Evolutionary conservation across 2,888 invertebrate genomes (phyloP), one percentile per base, ranked within the genome.

Genomic region (Pyrrhia umbra): DNA sequence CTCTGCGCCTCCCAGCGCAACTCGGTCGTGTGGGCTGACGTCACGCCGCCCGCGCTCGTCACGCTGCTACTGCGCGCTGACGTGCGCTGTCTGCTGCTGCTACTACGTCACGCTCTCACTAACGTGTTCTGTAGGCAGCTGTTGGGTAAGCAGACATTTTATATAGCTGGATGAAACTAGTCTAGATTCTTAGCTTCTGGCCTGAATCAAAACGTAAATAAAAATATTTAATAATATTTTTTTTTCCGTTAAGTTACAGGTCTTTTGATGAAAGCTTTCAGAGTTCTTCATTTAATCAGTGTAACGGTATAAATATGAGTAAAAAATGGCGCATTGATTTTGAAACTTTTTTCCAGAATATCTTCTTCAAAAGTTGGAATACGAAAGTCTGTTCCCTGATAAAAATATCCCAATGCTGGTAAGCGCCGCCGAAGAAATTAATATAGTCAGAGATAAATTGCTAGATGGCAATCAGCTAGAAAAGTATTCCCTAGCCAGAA

Each of bases 291-390:
- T n/a, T n/a, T n/a, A n/a, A n/a, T n/a, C n/a, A n/a, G n/a, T n/a
- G n/a, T n/a, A n/a, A n/a, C n/a, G n/a, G n/a, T n/a, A n/a, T n/a
- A n/a, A n/a, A n/a, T n/a, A n/a, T n/a, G n/a, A n/a, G n/a, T n/a
- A n/a, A n/a, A n/a, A n/a, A n/a, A n/a, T n/a, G n/a, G n/a, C n/a
- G n/a, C n/a, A n/a, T n/a, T n/a, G n/a, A 4, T 23, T 37, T 3
- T 50, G 4, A 46, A 27, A 2, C 21, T 37, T 21, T 13, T 4
- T 67, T 85, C 20, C 86, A 95, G 95, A 95, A 80, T 88, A 92
- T 74, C 85, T 95, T 0, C 86, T 95, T 1, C 95, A 95, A 77
- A 95, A 95, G 72, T 67, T 95, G 58, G 95, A 95, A 72, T 89
- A 88, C n/a, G 95, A 95, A 37, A 87, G 92, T 55, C 65, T 95